Evolutionary conservation across 2,113 vertebrate genomes (phyloP).

Genomic region (Sinocyclocheilus anophthalmus): DNA sequence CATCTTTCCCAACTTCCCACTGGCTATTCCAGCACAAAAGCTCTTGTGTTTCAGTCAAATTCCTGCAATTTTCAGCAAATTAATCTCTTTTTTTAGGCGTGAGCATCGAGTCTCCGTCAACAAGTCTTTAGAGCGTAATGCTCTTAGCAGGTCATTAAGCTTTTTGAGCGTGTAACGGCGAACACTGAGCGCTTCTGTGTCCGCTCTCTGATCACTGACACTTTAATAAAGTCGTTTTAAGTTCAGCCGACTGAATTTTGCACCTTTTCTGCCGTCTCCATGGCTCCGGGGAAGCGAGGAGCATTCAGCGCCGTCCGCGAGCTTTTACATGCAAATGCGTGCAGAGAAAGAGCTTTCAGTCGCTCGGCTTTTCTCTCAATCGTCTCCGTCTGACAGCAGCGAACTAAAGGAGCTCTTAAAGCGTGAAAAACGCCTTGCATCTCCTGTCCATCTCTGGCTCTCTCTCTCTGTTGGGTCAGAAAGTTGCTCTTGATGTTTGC

Average conservation of each 20-base stretch:
- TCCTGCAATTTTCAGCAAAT: conserved; percentile 74
- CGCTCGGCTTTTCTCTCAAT: conserved; percentile 78
- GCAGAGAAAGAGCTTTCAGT: conserved; percentile 61
- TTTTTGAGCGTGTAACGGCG: conserved; percentile 81
- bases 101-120: conserved; percentile 70
- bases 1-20: neutral
- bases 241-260: conserved; percentile 98
- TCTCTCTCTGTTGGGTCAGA: conserved; percentile 77
- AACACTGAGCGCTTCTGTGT: conserved; percentile 93
- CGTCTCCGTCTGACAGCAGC: conserved; percentile 84
- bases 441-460: conserved; percentile 63
- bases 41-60: conserved; percentile 58
- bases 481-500: conserved; percentile 81
- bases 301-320: conserved; percentile 82
- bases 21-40: conserved; percentile 24
- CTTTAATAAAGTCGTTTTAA: conserved; percentile 99
- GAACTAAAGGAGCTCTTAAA: conserved; percentile 81
- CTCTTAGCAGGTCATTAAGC: conserved; percentile 84
- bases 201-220: conserved; percentile 95
- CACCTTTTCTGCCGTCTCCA: conserved; percentile 95
- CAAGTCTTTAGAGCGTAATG: conserved; percentile 79
- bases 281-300: conserved; percentile 88
- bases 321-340: conserved; percentile 95
- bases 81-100: conserved; percentile 67
- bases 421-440: conserved; percentile 85